Conservation (phyloP, 2,888 invertebrate genomes). For the Pristionchus mayeri region DNA sequence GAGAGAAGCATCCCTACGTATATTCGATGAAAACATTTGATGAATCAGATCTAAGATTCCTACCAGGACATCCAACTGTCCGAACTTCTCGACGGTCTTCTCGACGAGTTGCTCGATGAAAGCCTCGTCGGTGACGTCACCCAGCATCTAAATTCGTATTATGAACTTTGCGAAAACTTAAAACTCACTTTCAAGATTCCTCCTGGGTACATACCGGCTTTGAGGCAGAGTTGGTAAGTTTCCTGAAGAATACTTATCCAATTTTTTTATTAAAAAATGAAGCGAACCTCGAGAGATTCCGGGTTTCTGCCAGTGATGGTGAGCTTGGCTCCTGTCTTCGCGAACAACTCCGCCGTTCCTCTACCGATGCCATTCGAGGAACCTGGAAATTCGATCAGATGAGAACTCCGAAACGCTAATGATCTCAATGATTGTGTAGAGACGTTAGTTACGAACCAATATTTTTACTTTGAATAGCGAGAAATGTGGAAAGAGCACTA, state of each 20-base stretch:
- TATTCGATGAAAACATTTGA: not conserved
- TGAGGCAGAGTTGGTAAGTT: not conserved
- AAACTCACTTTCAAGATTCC: not conserved
- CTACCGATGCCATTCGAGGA: constrained; percentile 38
- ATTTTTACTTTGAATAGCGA: not conserved
- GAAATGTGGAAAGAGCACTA: no score
- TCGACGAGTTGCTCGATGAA: constrained; percentile 13
- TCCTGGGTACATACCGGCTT: not conserved
- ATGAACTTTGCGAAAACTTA: not conserved
- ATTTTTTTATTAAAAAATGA: not conserved
- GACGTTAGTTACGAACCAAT: not conserved
- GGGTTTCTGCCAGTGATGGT: constrained; percentile 12
- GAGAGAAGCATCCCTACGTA: not conserved
- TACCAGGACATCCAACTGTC: not conserved
- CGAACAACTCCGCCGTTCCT: not conserved
- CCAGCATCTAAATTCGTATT: constrained; percentile 9
- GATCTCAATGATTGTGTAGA: not conserved
- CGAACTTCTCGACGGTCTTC: constrained; percentile 19
- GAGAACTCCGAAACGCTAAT: not conserved
- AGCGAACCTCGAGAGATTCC: not conserved
- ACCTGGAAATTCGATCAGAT: no score
- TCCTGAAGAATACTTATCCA: not conserved
- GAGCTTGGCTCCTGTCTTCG: not conserved
- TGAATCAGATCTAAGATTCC: not conserved
- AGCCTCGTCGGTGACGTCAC: constrained; percentile 12